Base-by-base conservation (phyloP, 2,888 invertebrate genomes). In the Cephonodes hylas region DNA sequence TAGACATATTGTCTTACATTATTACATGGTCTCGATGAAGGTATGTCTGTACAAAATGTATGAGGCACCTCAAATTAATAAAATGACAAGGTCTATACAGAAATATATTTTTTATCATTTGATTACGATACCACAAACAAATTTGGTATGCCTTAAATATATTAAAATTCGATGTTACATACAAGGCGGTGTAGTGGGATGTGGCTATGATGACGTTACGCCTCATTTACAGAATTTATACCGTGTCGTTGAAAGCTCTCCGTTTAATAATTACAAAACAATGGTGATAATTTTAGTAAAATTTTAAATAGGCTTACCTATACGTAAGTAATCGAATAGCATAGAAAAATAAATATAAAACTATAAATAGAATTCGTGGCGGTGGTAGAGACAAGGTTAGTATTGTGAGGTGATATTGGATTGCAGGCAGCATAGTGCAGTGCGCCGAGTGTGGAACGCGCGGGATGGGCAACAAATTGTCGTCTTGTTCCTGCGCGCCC, bases 401-500 rank as follows among this genome's bases (percentile, higher is more conserved):
- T 56, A 8, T 44, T 45, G 18, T 60, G 20, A 46, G 22, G 44
- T 56, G 46, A 1, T 57, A 3, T 22, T 45, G 3, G 44, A 6
- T 85, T 83, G 10, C 85, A 93, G 93, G 93, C 91, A 93, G 89
- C 89, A 90, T 93, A 91, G 90, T 90, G 85, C 91, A 90, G 88
- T 93, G 92, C 88, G 89, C 89, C 81, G 93, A 93, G 86, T 93
- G 93, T 81, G 93, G 93, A 79, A 88, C 92, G 88, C 93, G 94
- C 92, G 94, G 95, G 88, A 98, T 99, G 99, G 99, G 99, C 93
- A 99, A 99, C 94, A 99, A 99, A 94, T 94, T 99, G 88, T 97
- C 97, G 90, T 97, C 97, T 93, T 98, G 98, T 94, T 97, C 98
- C 83, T 99, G 99, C 94, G 98, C 98, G 83, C 98, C 99, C 81